phyloP scores from a whole-genome alignment of 2,888 invertebrate species.

The Agrotis clavis region DNA sequence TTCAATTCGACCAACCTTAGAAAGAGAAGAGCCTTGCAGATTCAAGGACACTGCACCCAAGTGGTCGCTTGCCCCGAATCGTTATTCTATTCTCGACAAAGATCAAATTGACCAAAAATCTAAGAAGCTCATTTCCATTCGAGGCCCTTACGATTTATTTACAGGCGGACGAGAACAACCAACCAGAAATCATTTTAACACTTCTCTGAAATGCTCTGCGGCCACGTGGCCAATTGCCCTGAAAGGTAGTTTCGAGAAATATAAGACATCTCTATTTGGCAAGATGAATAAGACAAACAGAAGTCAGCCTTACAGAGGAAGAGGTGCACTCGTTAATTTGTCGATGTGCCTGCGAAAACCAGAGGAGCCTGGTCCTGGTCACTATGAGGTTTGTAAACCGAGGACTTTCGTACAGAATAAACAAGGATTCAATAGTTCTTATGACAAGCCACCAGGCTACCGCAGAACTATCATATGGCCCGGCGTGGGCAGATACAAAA shows the following conservation, averaged over 20 bases:
- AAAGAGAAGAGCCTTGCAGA: constrained; percentile 82
- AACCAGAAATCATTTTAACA: constrained; percentile 89
- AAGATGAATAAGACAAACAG: constrained; percentile 84
- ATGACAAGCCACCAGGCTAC: constrained; percentile 82
- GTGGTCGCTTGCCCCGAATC: constrained; percentile 83
- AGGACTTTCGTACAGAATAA: constrained; percentile 74
- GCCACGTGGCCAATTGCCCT: constrained; percentile 83
- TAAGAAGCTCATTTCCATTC: constrained; percentile 80
- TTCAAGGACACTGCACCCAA: constrained; percentile 76
- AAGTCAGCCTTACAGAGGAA: constrained; percentile 79
- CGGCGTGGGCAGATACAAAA: constrained; percentile 82
- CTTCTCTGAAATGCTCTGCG: constrained; percentile 72
- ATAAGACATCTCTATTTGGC: constrained; percentile 79
- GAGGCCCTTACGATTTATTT: constrained; percentile 86
- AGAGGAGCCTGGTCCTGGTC: constrained; percentile 89
- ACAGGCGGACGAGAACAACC: constrained; percentile 88
- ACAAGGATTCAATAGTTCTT: constrained; percentile 82
- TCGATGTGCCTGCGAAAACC: constrained; percentile 87
- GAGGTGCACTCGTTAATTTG: constrained; percentile 87
- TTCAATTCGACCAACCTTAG: constrained; percentile 78
- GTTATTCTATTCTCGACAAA: constrained; percentile 82
- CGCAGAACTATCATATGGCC: constrained; percentile 82
- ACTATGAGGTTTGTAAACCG: constrained; percentile 77
- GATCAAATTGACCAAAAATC: constrained; percentile 80
- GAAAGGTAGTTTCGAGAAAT: constrained; percentile 78